phyloP scores from a whole-genome alignment of 2,888 invertebrate genomes.

The Chloroclystis v-ata region DNA sequence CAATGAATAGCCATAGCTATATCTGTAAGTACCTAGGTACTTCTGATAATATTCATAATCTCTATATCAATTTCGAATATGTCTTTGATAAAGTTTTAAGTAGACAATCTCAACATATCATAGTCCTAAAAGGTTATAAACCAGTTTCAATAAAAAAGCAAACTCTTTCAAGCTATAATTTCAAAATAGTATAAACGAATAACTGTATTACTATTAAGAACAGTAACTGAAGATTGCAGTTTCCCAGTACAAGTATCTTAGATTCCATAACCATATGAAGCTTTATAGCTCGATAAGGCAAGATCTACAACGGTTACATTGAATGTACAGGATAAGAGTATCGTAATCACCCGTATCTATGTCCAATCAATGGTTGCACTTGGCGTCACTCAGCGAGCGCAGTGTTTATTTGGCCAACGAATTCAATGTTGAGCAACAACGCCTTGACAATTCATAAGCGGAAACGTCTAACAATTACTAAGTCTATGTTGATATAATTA shows the following conservation, averaged over 20 bases:
- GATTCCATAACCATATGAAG: slow-evolving; percentile 20
- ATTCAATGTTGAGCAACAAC: slow-evolving; percentile 33
- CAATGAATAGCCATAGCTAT: no score
- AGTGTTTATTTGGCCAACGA: slow-evolving; percentile 37
- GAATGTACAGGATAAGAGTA: slow-evolving; percentile 22
- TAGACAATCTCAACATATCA: not conserved
- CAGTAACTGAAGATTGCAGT: slow-evolving; percentile 20
- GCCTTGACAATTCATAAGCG: slow-evolving; percentile 33
- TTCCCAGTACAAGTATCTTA: slow-evolving; percentile 16
- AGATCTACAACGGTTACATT: slow-evolving; percentile 11
- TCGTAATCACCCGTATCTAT: slow-evolving; percentile 23
- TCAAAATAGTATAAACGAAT: slow-evolving; percentile 9
- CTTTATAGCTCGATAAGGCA: slow-evolving; percentile 16
- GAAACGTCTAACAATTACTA: slow-evolving; percentile 50
- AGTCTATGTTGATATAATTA: slow-evolving; percentile 39
- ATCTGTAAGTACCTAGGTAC: no score
- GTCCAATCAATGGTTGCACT: slow-evolving; percentile 19
- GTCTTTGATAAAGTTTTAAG: not conserved
- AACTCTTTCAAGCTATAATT: no score
- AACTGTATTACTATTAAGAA: slow-evolving; percentile 11
- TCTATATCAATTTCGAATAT: slow-evolving; percentile 25
- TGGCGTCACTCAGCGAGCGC: slow-evolving; percentile 30
- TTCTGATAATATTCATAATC: slow-evolving; percentile 1
- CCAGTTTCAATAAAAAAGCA: no score
- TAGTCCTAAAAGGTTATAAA: no score